phyloP scores from a whole-genome alignment of 1,140 invertebrate genomes.

The Aphidius gifuensis region DNA sequence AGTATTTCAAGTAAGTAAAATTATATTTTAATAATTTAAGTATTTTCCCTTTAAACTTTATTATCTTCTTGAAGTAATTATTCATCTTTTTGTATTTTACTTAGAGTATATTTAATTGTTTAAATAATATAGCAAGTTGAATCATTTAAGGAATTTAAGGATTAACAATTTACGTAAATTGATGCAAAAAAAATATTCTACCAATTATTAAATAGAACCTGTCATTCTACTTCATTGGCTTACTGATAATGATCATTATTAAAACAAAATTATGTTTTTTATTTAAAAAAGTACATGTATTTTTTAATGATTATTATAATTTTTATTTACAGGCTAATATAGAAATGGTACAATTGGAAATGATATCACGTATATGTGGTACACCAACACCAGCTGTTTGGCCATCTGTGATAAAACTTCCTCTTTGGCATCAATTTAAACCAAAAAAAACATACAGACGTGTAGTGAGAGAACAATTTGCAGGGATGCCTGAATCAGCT shows the following conservation, averaged over 20 bases:
- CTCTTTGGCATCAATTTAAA: conserved; percentile 87
- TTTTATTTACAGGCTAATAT: conserved; percentile 70
- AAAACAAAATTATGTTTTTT: conserved; percentile 7
- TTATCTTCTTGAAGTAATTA: not conserved
- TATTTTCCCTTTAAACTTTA: conserved; percentile 2
- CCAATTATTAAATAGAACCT: too few species aligned
- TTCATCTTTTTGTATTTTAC: too few species aligned
- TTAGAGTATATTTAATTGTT: too few species aligned
- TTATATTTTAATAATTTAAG: conserved; percentile 2
- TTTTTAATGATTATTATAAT: conserved; percentile 6
- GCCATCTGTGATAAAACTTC: conserved; percentile 94
- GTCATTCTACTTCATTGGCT: too few species aligned
- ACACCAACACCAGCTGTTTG: conserved; percentile 95
- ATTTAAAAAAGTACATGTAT: not conserved
- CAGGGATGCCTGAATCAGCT: conserved; percentile 83
- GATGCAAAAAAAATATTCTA: too few species aligned
- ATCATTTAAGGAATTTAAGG: too few species aligned
- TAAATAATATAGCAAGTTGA: too few species aligned
- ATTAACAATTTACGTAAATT: too few species aligned
- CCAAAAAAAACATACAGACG: conserved; percentile 88
- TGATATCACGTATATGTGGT: conserved; percentile 93
- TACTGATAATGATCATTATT: too few species aligned
- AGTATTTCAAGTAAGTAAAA: conserved; percentile 77
- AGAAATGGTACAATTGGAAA: conserved; percentile 92
- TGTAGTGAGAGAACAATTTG: conserved; percentile 88